These are phyloP conservation scores for Phallusia fumigata DNA, from an alignment of 23 tunicate species.

Conservation along the genomic window DNA sequence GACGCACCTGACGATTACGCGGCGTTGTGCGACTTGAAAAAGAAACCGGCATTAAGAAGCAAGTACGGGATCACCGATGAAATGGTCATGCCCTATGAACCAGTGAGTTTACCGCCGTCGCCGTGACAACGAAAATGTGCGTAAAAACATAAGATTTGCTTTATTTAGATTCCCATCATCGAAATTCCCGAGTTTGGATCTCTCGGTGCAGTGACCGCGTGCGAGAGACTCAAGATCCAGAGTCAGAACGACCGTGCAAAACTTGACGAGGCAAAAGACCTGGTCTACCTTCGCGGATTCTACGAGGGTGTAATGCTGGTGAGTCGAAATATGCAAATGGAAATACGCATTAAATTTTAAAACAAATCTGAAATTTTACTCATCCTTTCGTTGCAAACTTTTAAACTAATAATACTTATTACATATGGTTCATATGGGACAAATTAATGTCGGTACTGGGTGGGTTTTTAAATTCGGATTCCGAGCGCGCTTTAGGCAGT, in stretches of 20 bases:
- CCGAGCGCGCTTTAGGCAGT: too few species aligned
- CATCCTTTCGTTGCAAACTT: too few species aligned
- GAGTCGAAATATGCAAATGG: too few species aligned
- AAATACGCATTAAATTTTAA: too few species aligned
- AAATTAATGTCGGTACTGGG: too few species aligned
- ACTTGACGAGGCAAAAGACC: slow-evolving; percentile 91
- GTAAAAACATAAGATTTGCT: neutral
- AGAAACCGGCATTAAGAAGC: slow-evolving; percentile 65
- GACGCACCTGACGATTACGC: slow-evolving; percentile 99
- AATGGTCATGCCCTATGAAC: slow-evolving; percentile 95
- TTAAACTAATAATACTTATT: too few species aligned
- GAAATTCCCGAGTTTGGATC: slow-evolving; percentile 88
- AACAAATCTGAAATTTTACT: too few species aligned
- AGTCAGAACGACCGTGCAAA: slow-evolving; percentile 95
- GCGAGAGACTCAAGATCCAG: slow-evolving; percentile 77
- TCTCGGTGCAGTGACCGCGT: slow-evolving; percentile 83
- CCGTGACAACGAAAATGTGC: neutral
- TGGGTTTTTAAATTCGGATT: too few species aligned
- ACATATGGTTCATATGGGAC: too few species aligned
- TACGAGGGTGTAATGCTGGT: slow-evolving; percentile 98
- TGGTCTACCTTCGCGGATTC: slow-evolving; percentile 93
- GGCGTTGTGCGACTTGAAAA: slow-evolving; percentile 91
- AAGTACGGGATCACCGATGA: slow-evolving; percentile 89
- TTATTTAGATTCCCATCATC: slow-evolving; percentile 79
- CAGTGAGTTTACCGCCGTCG: slow-evolving; percentile 30